A percentile compares a stretch with the other conserved stretches of the same genome.
These are phyloP conservation scores for Odiellus spinosus DNA, from an alignment of 2,888 invertebrate genomes.

Conservation along the genomic window DNA sequence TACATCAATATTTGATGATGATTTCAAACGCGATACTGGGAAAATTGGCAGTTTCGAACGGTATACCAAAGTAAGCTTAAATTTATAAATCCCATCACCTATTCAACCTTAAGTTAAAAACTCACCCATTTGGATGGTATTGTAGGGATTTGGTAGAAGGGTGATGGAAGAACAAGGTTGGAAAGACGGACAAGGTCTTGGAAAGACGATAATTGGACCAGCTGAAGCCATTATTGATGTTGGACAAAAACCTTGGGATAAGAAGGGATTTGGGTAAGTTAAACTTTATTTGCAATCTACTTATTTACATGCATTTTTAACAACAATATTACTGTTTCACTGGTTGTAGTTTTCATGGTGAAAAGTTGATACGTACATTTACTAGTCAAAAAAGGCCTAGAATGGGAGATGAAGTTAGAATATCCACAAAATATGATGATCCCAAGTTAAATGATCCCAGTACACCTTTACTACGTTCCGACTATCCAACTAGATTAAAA, in stretches of 20 bases:
- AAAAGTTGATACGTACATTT: constrained; percentile 6
- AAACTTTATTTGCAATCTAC: not conserved
- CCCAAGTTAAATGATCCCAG: constrained; percentile 8
- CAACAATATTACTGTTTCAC: not conserved
- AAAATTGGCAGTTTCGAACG: constrained; percentile 33
- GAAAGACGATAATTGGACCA: constrained; percentile 29
- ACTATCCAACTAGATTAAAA: constrained; percentile 9
- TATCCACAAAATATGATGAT: constrained; percentile 14
- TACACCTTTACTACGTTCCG: constrained; percentile 9
- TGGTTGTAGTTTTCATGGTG: constrained; percentile 11
- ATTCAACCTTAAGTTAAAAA: not conserved
- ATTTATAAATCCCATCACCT: not conserved
- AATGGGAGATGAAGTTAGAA: constrained; percentile 3
- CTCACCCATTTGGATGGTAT: not conserved
- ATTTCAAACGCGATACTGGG: constrained; percentile 20
- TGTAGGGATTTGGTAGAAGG: constrained; percentile 32
- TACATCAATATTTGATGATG: constrained; percentile 7
- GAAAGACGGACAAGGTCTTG: constrained; percentile 37
- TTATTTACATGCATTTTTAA: not conserved
- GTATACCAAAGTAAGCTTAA: constrained; percentile 28
- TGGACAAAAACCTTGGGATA: constrained; percentile 15
- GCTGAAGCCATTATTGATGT: constrained; percentile 15
- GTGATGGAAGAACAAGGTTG: constrained; percentile 36
- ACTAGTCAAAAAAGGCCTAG: constrained; percentile 1
- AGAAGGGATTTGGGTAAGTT: constrained; percentile 18